Conservation (phyloP, 1,140 invertebrate genomes). For the Listronotus bonariensis region DNA sequence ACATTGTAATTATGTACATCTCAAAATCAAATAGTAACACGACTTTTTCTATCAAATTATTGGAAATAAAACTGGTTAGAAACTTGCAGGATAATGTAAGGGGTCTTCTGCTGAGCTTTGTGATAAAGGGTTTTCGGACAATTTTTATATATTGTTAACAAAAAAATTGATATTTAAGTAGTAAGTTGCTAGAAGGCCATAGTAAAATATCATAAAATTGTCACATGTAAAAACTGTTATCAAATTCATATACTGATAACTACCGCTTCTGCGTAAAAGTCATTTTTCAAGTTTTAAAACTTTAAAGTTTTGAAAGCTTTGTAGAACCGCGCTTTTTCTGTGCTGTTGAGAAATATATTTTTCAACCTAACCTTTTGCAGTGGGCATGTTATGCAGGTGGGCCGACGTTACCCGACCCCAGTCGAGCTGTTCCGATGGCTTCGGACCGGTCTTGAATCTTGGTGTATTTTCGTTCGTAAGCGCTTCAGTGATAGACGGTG, state of each 20-base stretch:
- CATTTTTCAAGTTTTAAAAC: slow-evolving; percentile 13
- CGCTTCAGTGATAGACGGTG: slow-evolving; percentile 21
- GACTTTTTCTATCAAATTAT: too few species aligned
- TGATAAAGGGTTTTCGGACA: too few species aligned
- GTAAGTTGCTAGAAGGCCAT: too few species aligned
- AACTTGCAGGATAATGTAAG: too few species aligned
- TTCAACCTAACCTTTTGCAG: slow-evolving; percentile 54
- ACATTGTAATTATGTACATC: too few species aligned
- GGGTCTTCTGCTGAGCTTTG: too few species aligned
- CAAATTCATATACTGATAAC: background rate
- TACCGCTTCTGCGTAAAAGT: background rate
- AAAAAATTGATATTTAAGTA: too few species aligned
- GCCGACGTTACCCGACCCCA: slow-evolving; percentile 44
- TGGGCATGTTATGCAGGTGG: slow-evolving; percentile 54
- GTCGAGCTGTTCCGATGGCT: slow-evolving; percentile 41
- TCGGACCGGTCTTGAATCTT: slow-evolving; percentile 52
- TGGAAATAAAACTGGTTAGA: too few species aligned
- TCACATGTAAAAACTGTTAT: too few species aligned
- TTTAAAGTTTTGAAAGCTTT: slow-evolving; percentile 10
- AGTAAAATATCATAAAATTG: too few species aligned
- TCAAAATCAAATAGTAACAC: too few species aligned
- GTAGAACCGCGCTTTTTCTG: slow-evolving; percentile 13
- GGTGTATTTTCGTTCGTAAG: slow-evolving; percentile 48
- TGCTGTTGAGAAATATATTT: slow-evolving; percentile 11
- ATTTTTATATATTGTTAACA: too few species aligned